Base-by-base conservation (phyloP, 2,797 vertebrate species). In the Todus mexicanus region DNA sequence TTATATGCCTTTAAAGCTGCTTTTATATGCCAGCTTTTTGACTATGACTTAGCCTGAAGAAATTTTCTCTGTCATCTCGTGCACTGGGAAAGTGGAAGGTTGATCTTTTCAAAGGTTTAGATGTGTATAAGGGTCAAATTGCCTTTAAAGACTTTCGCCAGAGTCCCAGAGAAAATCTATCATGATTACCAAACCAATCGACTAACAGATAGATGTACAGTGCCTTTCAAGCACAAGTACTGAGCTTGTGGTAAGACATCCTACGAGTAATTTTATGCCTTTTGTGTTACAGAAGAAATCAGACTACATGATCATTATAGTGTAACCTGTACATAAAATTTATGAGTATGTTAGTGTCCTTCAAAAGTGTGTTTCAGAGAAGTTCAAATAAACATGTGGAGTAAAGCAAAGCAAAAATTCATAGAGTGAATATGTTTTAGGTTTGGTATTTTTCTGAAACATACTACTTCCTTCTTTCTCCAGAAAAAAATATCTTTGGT, bases 91-190 rank as follows among this genome's bases (percentile, higher is more conserved):
- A 12, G 31, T 23, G 26, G 25, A 78, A 74, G 9, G 59, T 61
- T 72, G 35, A 72, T 86, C 40, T 92, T 88, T 93, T 63, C 80
- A 86, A 85, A 90, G 61, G 48, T 16, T 63, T 69, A 48, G 48
- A 48, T 63, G 51, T 51, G 6, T 84, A 54, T 76, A 61, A 48
- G n/a, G 51, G 42, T 88, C 47, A 68, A 90, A 81, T 63, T 88
- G 31, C 45, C 38, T 69, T 84, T 79, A 61, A 78, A 76, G 6
- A 37, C 19, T 81, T 78, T 68, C 43, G 79, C 31, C 37, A 43
- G 37, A 17, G 37, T 25, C 42, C 25, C 7, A 3, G 54, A 91
- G 59, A 87, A 88, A 71, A 91, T 60, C 47, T 74, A 27, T 68
- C 74, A 19, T 35, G 31, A 42, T 50, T 37, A 77, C 73, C 59